Evolutionary conservation across 2,113 vertebrate species (phyloP).

Genomic region (Chrysemys picta): DNA sequence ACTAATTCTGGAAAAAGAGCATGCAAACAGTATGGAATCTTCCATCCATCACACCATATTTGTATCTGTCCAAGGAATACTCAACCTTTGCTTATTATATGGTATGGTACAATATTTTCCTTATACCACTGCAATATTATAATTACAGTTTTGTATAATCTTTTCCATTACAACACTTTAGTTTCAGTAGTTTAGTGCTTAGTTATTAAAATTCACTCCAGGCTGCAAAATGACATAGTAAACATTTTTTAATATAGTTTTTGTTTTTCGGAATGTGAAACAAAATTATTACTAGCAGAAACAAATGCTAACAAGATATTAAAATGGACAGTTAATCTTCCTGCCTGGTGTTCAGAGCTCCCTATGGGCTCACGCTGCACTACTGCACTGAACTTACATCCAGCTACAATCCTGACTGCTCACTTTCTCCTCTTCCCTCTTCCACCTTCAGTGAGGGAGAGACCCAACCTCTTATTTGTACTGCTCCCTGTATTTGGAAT

Average conservation of each 20-base stretch:
- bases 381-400: background rate
- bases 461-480: background rate
- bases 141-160: background rate
- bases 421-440: background rate
- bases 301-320: constrained; percentile 7
- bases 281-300: background rate
- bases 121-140: background rate
- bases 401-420: background rate
- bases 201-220: constrained; percentile 15
- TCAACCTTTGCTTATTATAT: background rate
- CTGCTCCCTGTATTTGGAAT: background rate
- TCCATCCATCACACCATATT: background rate
- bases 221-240: background rate
- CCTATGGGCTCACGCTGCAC: background rate
- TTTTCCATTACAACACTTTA: background rate
- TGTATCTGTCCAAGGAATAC: background rate
- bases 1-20: background rate
- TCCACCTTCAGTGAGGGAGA: background rate
- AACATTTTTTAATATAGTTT: constrained; percentile 9
- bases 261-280: background rate
- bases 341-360: background rate
- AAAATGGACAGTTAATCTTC: background rate
- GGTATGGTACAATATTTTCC: background rate
- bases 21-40: background rate
- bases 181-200: background rate